Base-by-base conservation (phyloP, 2,113 vertebrate species). In the Prinia subflava region DNA sequence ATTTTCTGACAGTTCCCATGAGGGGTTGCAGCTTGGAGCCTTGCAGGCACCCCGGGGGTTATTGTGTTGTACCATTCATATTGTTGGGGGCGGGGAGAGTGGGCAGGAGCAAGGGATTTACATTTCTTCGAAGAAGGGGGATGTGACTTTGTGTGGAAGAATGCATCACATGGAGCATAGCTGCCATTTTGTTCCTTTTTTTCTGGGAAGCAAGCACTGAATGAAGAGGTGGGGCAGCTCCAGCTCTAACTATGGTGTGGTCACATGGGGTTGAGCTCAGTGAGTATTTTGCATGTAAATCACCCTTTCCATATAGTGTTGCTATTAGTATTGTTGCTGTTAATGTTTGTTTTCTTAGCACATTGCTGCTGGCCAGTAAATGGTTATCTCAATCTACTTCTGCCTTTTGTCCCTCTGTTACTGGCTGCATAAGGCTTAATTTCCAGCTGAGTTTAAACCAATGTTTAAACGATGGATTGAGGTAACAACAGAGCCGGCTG, bases 61-160 rank as follows among this genome's bases (percentile, higher is more conserved):
- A 15, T 28, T 62, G 20, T 55, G 8, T 13, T 46, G 1, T 19
- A 20, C 27, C 22, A 52, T 35, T 44, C 15, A 15, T 11, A 5
- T 28, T 15, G 16, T 46, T 1, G 1, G 3, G 10, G 8, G n/a
- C n/a, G 8, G 5, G 15, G 9, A 11, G 39, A 39, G 39, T 39
- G 39, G 19, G 13, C 22, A 50, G 56, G 39, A 53, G 23, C 28
- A 62, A 53, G 19, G 28, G 15, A 24, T 70, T 78, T 46, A 31
- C 8, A 39, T 13, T 70, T 46, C 20, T 39, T 25, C 2, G 0
- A 69, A 24, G 56, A 53, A 39, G 11, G 8, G 8, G 15, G 2
- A 11, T 2, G 3, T 55, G 47, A 20, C 23, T 62, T 53, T 62
- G 49, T 13, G 19, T 69, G 23, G 23, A 46, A 53, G 28, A 62